Evolutionary conservation across 2,113 vertebrate species (phyloP).

Genomic region (Melanocharis versteri): DNA sequence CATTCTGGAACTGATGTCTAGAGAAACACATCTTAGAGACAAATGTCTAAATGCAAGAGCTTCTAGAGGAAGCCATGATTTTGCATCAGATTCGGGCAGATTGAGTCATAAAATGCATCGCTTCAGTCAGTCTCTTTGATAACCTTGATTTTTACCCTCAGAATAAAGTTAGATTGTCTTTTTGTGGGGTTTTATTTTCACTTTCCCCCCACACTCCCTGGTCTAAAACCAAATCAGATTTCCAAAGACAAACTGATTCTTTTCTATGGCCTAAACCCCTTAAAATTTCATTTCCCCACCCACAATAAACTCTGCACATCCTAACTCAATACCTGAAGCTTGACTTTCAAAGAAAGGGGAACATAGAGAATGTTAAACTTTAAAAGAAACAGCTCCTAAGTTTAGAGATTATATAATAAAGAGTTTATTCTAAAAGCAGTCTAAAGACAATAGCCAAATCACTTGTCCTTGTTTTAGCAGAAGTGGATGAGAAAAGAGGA

Average conservation of each 20-base stretch:
- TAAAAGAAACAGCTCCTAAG: background rate
- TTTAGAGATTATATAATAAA: background rate
- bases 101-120: background rate
- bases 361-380: background rate
- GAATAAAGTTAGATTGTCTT: background rate
- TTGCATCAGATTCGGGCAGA: background rate
- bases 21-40: background rate
- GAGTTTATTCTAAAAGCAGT: background rate
- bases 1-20: background rate
- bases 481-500: background rate
- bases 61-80: background rate
- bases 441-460: background rate
- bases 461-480: background rate
- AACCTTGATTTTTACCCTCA: background rate
- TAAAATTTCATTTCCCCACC: background rate
- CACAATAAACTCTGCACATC: background rate
- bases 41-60: background rate
- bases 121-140: background rate
- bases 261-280: background rate
- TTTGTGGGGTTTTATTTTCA: background rate
- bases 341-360: background rate
- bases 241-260: background rate
- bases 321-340: background rate
- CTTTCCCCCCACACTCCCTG: rapidly evolving
- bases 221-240: background rate